phyloP scores from a whole-genome alignment of 2,797 vertebrate genomes.

The Coregonus sp. region DNA sequence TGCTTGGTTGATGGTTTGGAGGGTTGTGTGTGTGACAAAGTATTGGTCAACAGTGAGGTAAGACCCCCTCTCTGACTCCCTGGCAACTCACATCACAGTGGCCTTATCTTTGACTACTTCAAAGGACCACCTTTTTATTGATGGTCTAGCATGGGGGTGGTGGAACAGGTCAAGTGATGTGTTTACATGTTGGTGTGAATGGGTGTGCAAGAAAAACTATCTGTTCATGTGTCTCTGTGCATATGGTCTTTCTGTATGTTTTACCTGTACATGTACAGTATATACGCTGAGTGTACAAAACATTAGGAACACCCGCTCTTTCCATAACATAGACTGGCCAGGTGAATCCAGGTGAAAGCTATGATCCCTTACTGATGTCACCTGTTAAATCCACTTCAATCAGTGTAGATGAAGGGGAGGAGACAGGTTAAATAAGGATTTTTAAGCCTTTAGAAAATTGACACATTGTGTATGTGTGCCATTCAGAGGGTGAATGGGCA shows the following conservation, averaged over 20 bases:
- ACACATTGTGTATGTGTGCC: too few species aligned
- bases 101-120: constrained; percentile 26
- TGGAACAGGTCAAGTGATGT: neutral
- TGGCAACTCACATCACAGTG: constrained; percentile 56
- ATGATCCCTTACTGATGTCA: too few species aligned
- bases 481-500: too few species aligned
- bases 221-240: neutral
- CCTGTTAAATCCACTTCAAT: too few species aligned
- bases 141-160: neutral
- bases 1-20: neutral
- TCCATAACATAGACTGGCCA: too few species aligned
- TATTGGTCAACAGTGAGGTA: neutral
- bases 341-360: too few species aligned
- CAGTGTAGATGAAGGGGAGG: too few species aligned
- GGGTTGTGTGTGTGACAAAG: neutral
- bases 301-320: too few species aligned
- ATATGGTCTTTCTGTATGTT: neutral
- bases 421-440: too few species aligned
- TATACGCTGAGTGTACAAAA: too few species aligned
- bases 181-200: neutral
- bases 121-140: constrained; percentile 1
- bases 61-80: constrained; percentile 49
- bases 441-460: too few species aligned
- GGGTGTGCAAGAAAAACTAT: neutral
- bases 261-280: neutral